phyloP scores from a whole-genome alignment of 2,888 invertebrate species.

The Scaptomyza polygonia region DNA sequence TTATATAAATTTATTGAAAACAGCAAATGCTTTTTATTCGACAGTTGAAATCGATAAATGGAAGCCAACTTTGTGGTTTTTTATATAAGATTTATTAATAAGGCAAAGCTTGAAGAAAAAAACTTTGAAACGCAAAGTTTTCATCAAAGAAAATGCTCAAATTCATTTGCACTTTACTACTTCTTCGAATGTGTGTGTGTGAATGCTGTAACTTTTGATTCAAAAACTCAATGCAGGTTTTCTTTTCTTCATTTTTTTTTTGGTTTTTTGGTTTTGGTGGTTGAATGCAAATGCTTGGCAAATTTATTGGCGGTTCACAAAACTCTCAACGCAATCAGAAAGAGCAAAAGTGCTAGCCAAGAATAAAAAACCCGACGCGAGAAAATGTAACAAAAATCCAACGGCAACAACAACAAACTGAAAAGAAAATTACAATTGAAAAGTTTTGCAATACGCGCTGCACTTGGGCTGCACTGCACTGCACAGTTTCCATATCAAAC shows the following conservation, averaged over 20 bases:
- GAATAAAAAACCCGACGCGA: constrained; percentile 25
- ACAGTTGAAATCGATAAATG: no score
- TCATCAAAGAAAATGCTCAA: neutral
- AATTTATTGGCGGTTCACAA: constrained; percentile 72
- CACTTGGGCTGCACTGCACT: constrained; percentile 59
- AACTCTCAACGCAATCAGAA: constrained; percentile 74
- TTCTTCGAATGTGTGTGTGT: neutral
- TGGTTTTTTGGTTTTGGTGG: neutral
- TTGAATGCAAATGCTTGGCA: constrained; percentile 62
- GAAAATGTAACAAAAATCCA: constrained; percentile 2
- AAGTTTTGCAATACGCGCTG: constrained; percentile 77
- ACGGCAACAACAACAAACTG: neutral
- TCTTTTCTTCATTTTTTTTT: neutral
- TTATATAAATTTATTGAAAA: no score
- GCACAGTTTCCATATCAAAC: constrained; percentile 80
- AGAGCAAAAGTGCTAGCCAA: constrained; percentile 50
- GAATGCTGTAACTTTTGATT: constrained; percentile 10
- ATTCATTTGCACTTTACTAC: neutral
- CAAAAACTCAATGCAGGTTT: constrained; percentile 24
- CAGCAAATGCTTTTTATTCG: no score
- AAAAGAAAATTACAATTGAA: constrained; percentile 70
- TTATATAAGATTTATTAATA: neutral
- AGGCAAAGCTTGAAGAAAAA: neutral
- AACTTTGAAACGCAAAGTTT: neutral
- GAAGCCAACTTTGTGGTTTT: no score